phyloP scores from a whole-genome alignment of 2,113 vertebrate genomes.

The Semicossyphus pulcher region DNA sequence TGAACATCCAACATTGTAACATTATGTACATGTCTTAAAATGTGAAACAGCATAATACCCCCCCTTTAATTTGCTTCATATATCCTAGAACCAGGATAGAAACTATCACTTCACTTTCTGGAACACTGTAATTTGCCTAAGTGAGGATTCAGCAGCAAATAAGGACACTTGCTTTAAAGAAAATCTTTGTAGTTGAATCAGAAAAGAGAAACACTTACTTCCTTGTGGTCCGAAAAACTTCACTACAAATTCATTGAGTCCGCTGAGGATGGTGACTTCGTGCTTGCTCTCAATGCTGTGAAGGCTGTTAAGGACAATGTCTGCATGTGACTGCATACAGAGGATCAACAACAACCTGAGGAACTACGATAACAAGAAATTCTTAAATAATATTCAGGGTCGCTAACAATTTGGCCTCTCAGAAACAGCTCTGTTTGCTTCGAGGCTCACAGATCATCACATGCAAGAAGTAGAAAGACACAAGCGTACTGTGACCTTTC shows the following conservation, averaged over 20 bases:
- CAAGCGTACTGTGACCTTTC: constrained; percentile 12
- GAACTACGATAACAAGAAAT: neutral
- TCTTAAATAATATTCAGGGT: neutral
- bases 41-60: no score
- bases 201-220: constrained; percentile 88
- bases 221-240: constrained; percentile 99
- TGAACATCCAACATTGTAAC: no score
- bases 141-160: neutral
- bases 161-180: neutral
- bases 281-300: constrained; percentile 99
- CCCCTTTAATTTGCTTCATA: no score
- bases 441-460: neutral
- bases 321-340: constrained; percentile 6
- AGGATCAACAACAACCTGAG: neutral
- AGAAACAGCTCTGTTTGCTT: neutral
- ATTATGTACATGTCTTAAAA: no score
- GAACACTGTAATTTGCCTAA: neutral
- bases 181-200: neutral
- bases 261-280: constrained; percentile 98
- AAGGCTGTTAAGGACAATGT: constrained; percentile 79
- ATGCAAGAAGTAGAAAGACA: neutral
- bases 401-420: neutral
- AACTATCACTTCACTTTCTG: neutral
- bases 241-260: constrained; percentile 99
- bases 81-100: neutral